phyloP scores from a whole-genome alignment of 1,140 invertebrate species.

The Eumeta japonica region DNA sequence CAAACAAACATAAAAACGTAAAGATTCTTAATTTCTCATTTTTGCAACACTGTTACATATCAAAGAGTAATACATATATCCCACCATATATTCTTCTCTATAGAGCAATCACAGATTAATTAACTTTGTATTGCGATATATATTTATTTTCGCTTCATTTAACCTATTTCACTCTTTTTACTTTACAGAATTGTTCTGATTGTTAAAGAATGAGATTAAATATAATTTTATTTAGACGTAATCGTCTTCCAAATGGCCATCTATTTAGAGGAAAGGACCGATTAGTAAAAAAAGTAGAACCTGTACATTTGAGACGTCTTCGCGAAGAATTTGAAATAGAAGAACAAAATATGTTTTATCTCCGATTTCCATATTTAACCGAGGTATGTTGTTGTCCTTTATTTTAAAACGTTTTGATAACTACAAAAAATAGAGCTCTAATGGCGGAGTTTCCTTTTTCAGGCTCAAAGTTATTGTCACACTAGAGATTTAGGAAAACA shows the following conservation, averaged over 20 bases:
- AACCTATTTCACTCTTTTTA: no score
- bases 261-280: conserved; percentile 45
- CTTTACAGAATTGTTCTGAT: background rate
- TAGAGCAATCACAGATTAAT: no score
- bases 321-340: conserved; percentile 31
- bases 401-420: no score
- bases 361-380: conserved; percentile 40
- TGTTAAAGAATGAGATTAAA: conserved; percentile 29
- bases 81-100: no score
- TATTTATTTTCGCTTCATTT: no score
- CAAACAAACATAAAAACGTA: no score
- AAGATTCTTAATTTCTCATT: no score
- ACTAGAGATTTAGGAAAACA: conserved; percentile 37
- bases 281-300: conserved; percentile 38
- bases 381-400: conserved; percentile 23
- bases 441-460: no score
- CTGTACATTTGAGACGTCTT: conserved; percentile 27
- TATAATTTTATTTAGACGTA: conserved; percentile 31
- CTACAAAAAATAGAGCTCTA: no score
- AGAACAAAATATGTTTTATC: conserved; percentile 49
- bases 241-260: conserved; percentile 43
- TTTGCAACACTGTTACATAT: no score
- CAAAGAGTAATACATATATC: no score
- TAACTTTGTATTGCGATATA: no score
- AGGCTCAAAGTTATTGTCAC: conserved; percentile 43